phyloP scores from a whole-genome alignment of 2,797 vertebrate genomes.

The Austrolebias charrua region DNA sequence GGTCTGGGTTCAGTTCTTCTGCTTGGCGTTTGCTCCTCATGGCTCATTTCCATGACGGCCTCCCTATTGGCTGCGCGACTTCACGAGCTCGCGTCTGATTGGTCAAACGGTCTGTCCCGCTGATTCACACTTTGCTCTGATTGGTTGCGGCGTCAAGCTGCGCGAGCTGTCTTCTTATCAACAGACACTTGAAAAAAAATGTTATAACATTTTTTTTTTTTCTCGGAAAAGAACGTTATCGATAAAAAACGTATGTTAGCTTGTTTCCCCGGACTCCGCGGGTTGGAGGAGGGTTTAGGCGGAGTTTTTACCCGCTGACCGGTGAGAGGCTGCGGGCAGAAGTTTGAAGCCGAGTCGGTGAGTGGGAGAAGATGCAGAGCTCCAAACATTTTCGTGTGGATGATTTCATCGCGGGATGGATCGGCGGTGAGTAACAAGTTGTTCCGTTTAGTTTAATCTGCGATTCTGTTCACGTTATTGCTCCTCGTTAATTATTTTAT shows the following conservation, averaged over 20 bases:
- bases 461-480: no score
- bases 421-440: slow-evolving; percentile 83
- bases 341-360: slow-evolving; percentile 1
- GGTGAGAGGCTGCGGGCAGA: background rate
- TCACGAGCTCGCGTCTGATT: slow-evolving; percentile 25
- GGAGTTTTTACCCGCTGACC: background rate
- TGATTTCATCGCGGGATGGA: slow-evolving; percentile 90
- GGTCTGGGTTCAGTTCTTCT: background rate
- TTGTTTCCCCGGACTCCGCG: background rate
- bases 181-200: background rate
- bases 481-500: background rate
- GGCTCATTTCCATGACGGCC: slow-evolving; percentile 66
- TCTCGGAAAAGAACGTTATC: background rate
- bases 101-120: background rate
- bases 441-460: no score
- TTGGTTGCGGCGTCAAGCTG: slow-evolving; percentile 31
- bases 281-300: background rate
- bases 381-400: slow-evolving; percentile 82
- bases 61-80: slow-evolving; percentile 33
- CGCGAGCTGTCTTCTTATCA: slow-evolving; percentile 4
- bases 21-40: slow-evolving; percentile 51
- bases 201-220: background rate
- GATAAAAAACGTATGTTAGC: fast-evolving
- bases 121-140: background rate
- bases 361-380: slow-evolving; percentile 42